Percentiles rank a stretch among this genome's conserved stretches.
phyloP scores from a whole-genome alignment of 2,888 invertebrate genomes.

The Oegoconia quadripuncta region DNA sequence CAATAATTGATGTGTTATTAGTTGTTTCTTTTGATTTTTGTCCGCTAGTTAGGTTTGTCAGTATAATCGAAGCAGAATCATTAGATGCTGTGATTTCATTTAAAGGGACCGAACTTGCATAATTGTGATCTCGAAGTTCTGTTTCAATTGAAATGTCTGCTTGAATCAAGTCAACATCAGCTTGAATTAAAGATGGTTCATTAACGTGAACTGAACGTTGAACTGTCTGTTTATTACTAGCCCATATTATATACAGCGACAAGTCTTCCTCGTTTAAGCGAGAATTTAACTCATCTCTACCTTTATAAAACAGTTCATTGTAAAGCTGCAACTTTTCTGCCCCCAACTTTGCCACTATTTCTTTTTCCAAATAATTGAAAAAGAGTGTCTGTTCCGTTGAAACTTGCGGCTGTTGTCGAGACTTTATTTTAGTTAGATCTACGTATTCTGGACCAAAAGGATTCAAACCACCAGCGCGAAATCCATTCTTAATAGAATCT shows the following conservation, averaged over 20 bases:
- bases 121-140: no score
- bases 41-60: no score
- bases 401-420: slow-evolving; percentile 11
- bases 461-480: slow-evolving; percentile 22
- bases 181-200: background rate
- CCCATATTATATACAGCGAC: slow-evolving; percentile 23
- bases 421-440: slow-evolving; percentile 24
- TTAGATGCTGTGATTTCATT: no score
- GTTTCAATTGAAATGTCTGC: background rate
- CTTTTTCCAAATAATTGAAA: slow-evolving; percentile 20
- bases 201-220: slow-evolving; percentile 6
- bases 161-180: background rate
- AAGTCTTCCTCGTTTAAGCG: slow-evolving; percentile 15
- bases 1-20: no score
- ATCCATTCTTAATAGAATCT: slow-evolving; percentile 25
- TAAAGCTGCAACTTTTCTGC: slow-evolving; percentile 21
- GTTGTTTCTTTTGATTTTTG: no score
- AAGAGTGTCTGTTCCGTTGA: slow-evolving; percentile 16
- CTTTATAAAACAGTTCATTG: slow-evolving; percentile 21
- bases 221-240: slow-evolving; percentile 19
- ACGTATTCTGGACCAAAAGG: slow-evolving; percentile 28
- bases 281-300: slow-evolving; percentile 13
- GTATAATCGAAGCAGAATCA: no score
- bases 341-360: slow-evolving; percentile 19
- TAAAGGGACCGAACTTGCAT: no score